phyloP scores from a whole-genome alignment of 2,113 vertebrate species.

The Alces alces region DNA sequence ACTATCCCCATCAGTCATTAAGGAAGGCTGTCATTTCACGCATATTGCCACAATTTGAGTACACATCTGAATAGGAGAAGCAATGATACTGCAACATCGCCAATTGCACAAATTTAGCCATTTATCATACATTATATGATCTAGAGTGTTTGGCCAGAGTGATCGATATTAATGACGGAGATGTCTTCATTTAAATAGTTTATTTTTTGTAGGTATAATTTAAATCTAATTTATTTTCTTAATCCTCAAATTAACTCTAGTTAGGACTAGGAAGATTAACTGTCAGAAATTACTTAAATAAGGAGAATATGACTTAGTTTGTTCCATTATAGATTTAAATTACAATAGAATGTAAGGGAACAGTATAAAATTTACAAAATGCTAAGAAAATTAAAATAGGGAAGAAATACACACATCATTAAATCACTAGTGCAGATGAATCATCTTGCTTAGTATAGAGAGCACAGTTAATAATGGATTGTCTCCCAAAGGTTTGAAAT shows the following conservation, averaged over 20 bases:
- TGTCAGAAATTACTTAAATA: constrained; percentile 24
- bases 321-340: not conserved
- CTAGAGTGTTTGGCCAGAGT: not conserved
- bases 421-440: constrained; percentile 61
- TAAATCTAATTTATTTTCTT: not conserved
- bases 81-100: not conserved
- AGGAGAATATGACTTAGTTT: constrained; percentile 23
- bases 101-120: not conserved
- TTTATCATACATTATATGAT: not conserved
- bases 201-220: not conserved
- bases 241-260: not conserved
- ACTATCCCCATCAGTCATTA: not conserved
- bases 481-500: constrained; percentile 58
- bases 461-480: constrained; percentile 53
- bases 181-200: not conserved
- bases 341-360: not conserved
- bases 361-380: constrained; percentile 5
- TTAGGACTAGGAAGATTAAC: not conserved
- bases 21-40: not conserved
- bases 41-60: not conserved
- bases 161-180: not conserved
- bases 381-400: constrained; percentile 44
- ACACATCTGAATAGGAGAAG: not conserved
- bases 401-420: not conserved
- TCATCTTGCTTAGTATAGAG: constrained; percentile 31